Conservation (phyloP, 2,113 vertebrate genomes). For the Zosterops pallidus region DNA sequence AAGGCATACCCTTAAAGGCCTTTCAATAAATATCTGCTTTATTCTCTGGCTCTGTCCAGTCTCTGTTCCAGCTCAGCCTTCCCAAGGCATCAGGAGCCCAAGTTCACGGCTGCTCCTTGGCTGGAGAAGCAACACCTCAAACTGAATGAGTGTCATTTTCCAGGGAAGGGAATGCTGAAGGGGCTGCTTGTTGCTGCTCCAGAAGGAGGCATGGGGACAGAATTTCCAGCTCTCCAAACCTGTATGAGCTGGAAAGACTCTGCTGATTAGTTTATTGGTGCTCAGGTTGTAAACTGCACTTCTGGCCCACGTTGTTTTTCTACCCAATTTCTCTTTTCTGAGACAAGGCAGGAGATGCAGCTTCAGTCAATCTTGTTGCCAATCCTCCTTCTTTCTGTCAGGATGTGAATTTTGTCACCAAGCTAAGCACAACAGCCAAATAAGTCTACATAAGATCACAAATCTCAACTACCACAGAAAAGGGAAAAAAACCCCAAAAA, state of each 20-base stretch:
- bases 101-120: not conserved
- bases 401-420: not conserved
- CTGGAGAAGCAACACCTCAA: not conserved
- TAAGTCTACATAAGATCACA: not conserved
- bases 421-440: not conserved
- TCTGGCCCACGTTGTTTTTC: not conserved
- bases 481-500: not conserved
- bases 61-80: not conserved
- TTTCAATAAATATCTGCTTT: not conserved
- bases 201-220: not conserved
- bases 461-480: not conserved
- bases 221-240: not conserved
- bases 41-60: not conserved
- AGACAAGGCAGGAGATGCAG: not conserved
- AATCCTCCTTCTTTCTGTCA: not conserved
- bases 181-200: not conserved
- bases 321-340: not conserved
- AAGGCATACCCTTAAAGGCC: not conserved
- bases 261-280: not conserved
- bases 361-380: not conserved
- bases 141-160: not conserved
- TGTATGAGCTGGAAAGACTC: not conserved
- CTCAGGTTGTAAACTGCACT: not conserved
- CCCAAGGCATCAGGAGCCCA: not conserved
- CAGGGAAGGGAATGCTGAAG: not conserved